phyloP scores from a whole-genome alignment of 2,113 vertebrate species.

The Jacana jacana region DNA sequence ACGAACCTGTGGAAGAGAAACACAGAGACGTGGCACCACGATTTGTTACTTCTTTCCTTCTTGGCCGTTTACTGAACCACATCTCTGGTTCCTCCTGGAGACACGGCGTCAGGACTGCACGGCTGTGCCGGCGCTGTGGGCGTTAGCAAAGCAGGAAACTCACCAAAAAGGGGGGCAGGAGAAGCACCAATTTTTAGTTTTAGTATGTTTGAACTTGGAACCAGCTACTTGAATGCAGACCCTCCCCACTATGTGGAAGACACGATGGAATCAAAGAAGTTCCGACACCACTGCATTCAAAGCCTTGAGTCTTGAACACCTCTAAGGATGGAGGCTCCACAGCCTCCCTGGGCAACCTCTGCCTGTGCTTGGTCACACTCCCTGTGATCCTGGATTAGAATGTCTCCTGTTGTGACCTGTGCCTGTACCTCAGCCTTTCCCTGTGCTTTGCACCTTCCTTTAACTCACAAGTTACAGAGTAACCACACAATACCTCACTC shows the following conservation, averaged over 20 bases:
- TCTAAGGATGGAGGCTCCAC: background rate
- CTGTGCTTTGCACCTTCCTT: background rate
- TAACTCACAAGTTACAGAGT: background rate
- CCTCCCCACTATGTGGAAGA: rapidly evolving
- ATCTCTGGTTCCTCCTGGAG: background rate
- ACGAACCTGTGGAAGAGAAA: slow-evolving; percentile 85
- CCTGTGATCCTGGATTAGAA: background rate
- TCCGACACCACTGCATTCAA: background rate
- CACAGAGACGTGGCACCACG: background rate
- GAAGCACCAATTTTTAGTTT: background rate
- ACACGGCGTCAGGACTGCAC: rapidly evolving
- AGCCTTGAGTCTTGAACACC: background rate
- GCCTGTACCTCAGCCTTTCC: background rate
- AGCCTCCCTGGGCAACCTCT: background rate
- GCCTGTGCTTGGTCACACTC: background rate
- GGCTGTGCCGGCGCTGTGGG: background rate
- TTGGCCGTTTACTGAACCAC: too few species aligned
- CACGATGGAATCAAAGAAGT: too few species aligned
- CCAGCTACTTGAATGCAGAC: background rate
- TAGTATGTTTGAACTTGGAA: background rate
- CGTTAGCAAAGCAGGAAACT: background rate
- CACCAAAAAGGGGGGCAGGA: background rate
- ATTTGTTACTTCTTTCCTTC: background rate
- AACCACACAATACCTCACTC: background rate
- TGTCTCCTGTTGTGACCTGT: background rate